Evolutionary conservation across 2,113 vertebrate genomes (phyloP).

Genomic region (Cavia porcellus): DNA sequence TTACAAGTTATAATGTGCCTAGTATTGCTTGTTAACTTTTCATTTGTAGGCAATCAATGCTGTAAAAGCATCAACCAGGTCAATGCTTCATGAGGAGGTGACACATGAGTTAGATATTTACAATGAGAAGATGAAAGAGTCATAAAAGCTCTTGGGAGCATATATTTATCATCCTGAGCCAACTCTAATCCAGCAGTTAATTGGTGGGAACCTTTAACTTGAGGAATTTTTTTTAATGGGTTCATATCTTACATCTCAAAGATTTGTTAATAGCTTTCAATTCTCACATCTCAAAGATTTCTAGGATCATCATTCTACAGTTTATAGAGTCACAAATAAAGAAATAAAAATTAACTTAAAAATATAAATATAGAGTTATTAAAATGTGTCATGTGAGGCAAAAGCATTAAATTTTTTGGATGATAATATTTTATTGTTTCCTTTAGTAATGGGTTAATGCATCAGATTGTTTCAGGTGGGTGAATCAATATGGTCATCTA

Average conservation of each 20-base stretch:
- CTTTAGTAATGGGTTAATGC: not conserved
- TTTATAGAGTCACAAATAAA: not conserved
- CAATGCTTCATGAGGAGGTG: not conserved
- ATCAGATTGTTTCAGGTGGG: not conserved
- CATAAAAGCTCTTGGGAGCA: not conserved
- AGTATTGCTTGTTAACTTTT: slow-evolving; percentile 4
- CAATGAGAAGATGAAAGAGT: not conserved
- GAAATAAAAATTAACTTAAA: not conserved
- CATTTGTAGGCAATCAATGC: not conserved
- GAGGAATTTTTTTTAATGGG: not conserved
- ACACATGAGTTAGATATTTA: not conserved
- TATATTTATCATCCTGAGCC: not conserved
- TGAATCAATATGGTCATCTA: not conserved
- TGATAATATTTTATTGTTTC: not conserved
- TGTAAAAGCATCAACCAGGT: not conserved
- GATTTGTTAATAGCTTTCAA: not conserved
- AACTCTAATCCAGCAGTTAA: not conserved
- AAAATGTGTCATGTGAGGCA: not conserved
- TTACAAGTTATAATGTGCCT: not conserved
- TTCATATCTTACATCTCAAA: not conserved
- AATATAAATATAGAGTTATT: not conserved
- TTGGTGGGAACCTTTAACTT: not conserved
- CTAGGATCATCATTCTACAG: not conserved
- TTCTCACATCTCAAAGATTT: not conserved
- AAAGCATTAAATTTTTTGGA: not conserved